Evolutionary conservation across 2,113 vertebrate genomes (phyloP), one percentile per base, ranked within the genome.

Genomic region (Heterochromis multidens): DNA sequence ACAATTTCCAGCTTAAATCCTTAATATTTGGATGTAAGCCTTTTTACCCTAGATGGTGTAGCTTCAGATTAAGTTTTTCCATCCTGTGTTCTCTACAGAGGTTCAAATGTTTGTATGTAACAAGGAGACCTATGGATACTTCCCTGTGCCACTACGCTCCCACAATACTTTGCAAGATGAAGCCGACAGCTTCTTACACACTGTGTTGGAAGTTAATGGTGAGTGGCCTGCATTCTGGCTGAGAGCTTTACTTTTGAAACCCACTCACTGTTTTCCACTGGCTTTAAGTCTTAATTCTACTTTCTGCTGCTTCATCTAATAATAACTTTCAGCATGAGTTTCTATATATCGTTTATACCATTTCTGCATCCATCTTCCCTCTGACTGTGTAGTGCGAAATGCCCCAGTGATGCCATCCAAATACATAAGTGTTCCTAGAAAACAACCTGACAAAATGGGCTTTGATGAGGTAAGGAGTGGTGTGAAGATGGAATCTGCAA

Each of bases 21-120:
- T 29, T 6, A 19, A 31, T 77, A 35, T 88, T 59, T 72, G 16
- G 16, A 10, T 52, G n/a, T 29, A 14, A 59, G 3, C 7, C 5
- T 14, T 43, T 43, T 54, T 31, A 54, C 21, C 46, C 19, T 33
- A 74, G 31, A 54, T 74, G n/a, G 11, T n/a, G 46, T 74, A 54
- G 27, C 27, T 74, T 49, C 46, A 74, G 46, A 74, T 58, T 70
- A 16, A 61, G 9, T 2, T 87, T 33, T 74, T 85, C 8, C 46
- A 40, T 72, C 12, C 17, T n/a, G 11, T 89, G 4, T 33, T 88
- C 14, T 74, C 29, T 37, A 59, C 89, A 99, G 98, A 97, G 54
- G 96, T 98, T 17, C 98, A 98, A 93, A 98, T 98, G 98, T 98
- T 97, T 21, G 91, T 98, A 4, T 97, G 97, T 61, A 99, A 98